A percentile compares a stretch with the other conserved stretches of the same genome.
phyloP scores from a whole-genome alignment of 1,140 invertebrate genomes.

The Cydia amplana region DNA sequence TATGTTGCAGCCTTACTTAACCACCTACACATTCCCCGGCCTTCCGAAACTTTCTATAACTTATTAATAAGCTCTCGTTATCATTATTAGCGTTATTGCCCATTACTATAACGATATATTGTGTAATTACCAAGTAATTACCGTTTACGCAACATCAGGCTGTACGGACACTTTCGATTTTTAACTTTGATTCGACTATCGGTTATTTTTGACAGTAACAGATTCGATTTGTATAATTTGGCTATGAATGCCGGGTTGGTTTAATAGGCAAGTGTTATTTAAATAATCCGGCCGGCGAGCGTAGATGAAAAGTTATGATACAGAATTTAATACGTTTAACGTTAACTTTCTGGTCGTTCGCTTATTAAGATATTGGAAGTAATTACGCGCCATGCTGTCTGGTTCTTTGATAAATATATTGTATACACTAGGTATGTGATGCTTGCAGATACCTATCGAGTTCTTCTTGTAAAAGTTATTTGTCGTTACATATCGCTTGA shows the following conservation, averaged over 20 bases:
- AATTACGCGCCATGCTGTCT: not conserved
- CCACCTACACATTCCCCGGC: not conserved
- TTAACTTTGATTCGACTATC: not conserved
- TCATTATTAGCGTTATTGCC: not conserved
- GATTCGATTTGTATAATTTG: slow-evolving; percentile 18
- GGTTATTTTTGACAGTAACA: slow-evolving; percentile 12
- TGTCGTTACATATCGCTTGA: too few relatives aligned
- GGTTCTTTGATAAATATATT: too few relatives aligned
- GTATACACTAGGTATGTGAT: too few relatives aligned
- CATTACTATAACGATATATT: slow-evolving; percentile 13
- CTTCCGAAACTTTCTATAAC: slow-evolving; percentile 8
- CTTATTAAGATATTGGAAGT: not conserved
- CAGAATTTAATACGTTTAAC: not conserved
- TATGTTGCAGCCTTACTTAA: too few relatives aligned
- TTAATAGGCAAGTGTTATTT: not conserved
- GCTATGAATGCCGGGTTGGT: not conserved
- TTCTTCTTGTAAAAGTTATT: too few relatives aligned
- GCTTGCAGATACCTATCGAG: too few relatives aligned
- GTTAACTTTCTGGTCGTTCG: too few relatives aligned
- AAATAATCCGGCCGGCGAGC: not conserved
- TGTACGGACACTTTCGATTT: slow-evolving; percentile 8
- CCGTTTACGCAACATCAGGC: slow-evolving; percentile 17
- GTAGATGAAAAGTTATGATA: slow-evolving; percentile 1
- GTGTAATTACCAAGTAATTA: slow-evolving; percentile 28
- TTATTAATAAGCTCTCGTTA: slow-evolving; percentile 11